These are phyloP conservation scores for Myotis davidii DNA, from an alignment of 2,113 vertebrate species.

Conservation along the genomic window DNA sequence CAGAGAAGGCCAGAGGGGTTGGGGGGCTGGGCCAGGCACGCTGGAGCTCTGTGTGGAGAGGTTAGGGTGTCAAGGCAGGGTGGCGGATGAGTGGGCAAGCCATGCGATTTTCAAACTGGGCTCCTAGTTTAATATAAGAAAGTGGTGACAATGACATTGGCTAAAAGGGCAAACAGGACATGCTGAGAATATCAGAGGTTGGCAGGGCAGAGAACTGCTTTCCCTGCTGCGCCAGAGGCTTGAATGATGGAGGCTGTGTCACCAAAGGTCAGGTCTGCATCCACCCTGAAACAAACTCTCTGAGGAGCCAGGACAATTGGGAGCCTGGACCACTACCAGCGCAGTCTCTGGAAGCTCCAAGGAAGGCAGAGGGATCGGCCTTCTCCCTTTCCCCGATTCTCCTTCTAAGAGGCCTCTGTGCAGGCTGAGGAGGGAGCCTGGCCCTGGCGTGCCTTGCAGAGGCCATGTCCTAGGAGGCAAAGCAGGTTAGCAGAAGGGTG, in stretches of 20 bases:
- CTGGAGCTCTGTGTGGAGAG: too few species aligned
- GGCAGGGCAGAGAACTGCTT: background rate
- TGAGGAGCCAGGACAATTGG: background rate
- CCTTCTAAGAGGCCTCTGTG: background rate
- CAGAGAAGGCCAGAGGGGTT: too few species aligned
- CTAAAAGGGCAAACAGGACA: background rate
- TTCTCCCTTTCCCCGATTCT: background rate
- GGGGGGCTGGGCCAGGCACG: too few species aligned
- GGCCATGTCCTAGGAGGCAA: background rate
- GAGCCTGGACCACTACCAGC: rapidly evolving
- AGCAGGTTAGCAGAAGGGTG: background rate
- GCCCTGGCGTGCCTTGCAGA: background rate
- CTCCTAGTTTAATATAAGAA: background rate
- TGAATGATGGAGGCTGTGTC: rapidly evolving
- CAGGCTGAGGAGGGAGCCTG: too few species aligned
- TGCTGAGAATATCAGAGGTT: background rate
- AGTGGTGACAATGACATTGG: rapidly evolving
- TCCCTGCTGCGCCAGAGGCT: too few species aligned
- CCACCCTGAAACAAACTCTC: background rate
- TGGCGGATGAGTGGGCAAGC: too few species aligned
- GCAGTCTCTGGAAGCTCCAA: background rate
- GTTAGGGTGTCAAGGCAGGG: too few species aligned
- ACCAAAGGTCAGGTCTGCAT: background rate
- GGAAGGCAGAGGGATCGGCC: background rate
- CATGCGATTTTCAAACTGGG: too few species aligned